Evolutionary conservation across 2,888 invertebrate species (phyloP).

Genomic region (Stenurella melanura): DNA sequence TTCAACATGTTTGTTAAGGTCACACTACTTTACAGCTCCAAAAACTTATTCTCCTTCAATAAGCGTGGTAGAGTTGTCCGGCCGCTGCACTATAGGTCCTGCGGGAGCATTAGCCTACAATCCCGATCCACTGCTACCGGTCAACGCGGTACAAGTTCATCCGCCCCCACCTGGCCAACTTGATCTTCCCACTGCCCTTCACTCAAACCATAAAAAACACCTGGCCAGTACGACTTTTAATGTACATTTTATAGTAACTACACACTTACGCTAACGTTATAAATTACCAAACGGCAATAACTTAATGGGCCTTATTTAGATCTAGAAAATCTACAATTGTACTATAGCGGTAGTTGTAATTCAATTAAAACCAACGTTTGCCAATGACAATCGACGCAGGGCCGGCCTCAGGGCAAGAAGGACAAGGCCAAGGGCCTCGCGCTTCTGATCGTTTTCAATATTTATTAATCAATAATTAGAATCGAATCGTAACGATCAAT

Average conservation of each 20-base stretch:
- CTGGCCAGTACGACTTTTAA: slow-evolving; percentile 34
- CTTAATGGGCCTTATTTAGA: not conserved
- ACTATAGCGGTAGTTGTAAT: not conserved
- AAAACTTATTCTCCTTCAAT: no score
- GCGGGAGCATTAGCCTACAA: slow-evolving; percentile 68
- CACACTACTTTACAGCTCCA: no score
- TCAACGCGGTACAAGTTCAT: slow-evolving; percentile 40
- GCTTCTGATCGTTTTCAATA: no score
- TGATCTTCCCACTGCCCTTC: slow-evolving; percentile 38
- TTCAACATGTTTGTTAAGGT: no score
- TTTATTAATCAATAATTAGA: no score
- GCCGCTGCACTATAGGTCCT: no score
- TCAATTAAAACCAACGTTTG: not conserved
- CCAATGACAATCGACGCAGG: not conserved
- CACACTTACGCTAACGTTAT: slow-evolving; percentile 12
- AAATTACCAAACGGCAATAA: slow-evolving; percentile 1
- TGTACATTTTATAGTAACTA: slow-evolving; percentile 20
- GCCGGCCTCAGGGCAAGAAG: no score
- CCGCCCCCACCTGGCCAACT: slow-evolving; percentile 40
- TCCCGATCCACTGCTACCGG: slow-evolving; percentile 55
- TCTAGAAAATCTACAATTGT: not conserved
- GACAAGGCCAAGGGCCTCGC: no score
- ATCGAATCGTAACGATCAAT: no score
- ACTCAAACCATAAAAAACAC: slow-evolving; percentile 39
- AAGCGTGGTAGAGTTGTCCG: no score